Conservation (phyloP, 1,140 invertebrate species). For the Aphelenchoides fujianensis region DNA sequence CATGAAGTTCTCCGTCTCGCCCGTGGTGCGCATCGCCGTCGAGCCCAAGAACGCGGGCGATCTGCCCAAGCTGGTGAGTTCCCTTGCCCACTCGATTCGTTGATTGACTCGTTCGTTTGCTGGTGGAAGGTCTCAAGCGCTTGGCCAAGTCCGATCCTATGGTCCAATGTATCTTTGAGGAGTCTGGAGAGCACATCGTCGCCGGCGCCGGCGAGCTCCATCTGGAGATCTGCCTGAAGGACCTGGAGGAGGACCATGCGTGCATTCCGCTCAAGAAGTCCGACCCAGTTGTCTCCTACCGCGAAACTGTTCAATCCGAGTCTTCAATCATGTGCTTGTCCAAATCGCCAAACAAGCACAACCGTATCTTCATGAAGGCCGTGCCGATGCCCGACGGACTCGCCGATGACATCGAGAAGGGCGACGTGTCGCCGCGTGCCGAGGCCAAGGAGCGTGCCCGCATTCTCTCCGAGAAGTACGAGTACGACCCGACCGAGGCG, state of each 20-base stretch:
- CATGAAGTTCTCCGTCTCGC: conserved; percentile 88
- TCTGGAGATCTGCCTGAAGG: conserved; percentile 98
- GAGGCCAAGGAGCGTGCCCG: conserved; percentile 96
- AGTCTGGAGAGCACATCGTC: conserved; percentile 99
- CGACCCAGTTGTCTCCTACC: conserved; percentile 97
- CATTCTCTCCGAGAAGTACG: conserved; percentile 88
- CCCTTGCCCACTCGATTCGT: conserved; percentile 27
- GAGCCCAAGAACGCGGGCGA: conserved; percentile 98
- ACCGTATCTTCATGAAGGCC: conserved; percentile 96
- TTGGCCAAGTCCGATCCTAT: conserved; percentile 99
- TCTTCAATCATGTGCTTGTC: conserved; percentile 92
- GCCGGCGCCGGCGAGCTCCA: conserved; percentile 98
- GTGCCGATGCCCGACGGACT: conserved; percentile 90
- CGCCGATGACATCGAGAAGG: conserved; percentile 93
- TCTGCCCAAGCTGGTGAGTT: conserved; percentile 85
- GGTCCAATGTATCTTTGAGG: conserved; percentile 98
- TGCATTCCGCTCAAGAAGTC: conserved; percentile 98
- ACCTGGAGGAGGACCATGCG: conserved; percentile 99
- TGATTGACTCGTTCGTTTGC: too few species aligned
- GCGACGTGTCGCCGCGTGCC: conserved; percentile 87
- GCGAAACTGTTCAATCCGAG: conserved; percentile 91
- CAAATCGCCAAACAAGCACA: conserved; percentile 99
- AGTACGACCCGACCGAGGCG: conserved; percentile 96
- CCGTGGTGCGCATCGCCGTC: conserved; percentile 97
- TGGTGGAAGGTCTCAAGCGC: conserved; percentile 69